These are phyloP conservation scores for Uria aalge DNA, from an alignment of 2,113 vertebrate species.

Conservation along the genomic window DNA sequence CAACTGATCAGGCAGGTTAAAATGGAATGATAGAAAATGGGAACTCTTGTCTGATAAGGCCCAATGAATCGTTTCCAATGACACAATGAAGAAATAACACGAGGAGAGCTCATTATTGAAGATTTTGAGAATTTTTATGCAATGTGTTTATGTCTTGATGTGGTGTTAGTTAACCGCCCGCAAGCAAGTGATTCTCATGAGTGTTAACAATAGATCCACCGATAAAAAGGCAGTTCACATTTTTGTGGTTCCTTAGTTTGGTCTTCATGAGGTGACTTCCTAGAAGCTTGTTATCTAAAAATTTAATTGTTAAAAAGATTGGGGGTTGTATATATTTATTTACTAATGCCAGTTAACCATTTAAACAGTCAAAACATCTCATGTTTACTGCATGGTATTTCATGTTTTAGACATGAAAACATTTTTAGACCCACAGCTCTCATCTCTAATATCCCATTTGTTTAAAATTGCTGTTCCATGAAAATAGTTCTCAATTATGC, in stretches of 20 bases:
- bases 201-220: not conserved
- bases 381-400: not conserved
- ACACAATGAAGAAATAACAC: not conserved
- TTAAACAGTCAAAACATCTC: not conserved
- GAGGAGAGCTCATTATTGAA: not conserved
- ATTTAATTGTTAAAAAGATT: not conserved
- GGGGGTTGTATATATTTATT: not conserved
- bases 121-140: not conserved
- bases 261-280: not conserved
- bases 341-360: not conserved
- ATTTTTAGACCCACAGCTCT: not conserved
- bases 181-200: not conserved
- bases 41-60: constrained; percentile 64
- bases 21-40: constrained; percentile 73
- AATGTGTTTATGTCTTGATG: not conserved
- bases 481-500: not conserved
- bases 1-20: constrained; percentile 76
- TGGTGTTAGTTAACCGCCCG: not conserved
- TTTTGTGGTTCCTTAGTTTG: not conserved
- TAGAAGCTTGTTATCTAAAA: not conserved
- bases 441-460: not conserved
- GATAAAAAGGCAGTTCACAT: not conserved
- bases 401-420: not conserved
- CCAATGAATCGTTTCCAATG: constrained; percentile 56
- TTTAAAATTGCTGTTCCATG: not conserved